Evolutionary conservation across 2,888 invertebrate species (phyloP).

Genomic region (Cryptosula pallasiana): DNA sequence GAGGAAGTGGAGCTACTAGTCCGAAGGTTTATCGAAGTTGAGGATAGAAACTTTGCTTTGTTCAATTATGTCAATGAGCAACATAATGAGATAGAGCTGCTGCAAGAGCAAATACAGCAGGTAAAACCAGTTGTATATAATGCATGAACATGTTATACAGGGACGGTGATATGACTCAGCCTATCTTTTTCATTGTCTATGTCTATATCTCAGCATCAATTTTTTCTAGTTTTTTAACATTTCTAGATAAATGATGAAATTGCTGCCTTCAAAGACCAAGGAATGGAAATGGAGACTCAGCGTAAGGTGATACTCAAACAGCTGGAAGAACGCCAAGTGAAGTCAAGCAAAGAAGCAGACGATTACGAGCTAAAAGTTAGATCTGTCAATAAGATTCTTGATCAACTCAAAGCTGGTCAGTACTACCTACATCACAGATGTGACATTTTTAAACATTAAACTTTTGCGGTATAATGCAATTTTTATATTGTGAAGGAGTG

Average conservation of each 20-base stretch:
- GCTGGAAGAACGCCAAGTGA: constrained; percentile 43
- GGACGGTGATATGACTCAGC: no score
- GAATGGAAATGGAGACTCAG: constrained; percentile 47
- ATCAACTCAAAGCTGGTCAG: constrained; percentile 54
- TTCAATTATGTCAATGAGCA: constrained; percentile 86
- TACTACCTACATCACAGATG: no score
- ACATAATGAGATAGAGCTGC: constrained; percentile 59
- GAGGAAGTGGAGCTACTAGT: constrained; percentile 59
- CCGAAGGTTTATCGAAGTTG: constrained; percentile 70
- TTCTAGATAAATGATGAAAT: constrained; percentile 47
- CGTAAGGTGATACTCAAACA: constrained; percentile 44
- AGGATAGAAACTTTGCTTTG: constrained; percentile 84
- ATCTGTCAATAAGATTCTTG: constrained; percentile 51
- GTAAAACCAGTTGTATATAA: constrained; percentile 34
- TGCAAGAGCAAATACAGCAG: constrained; percentile 46
- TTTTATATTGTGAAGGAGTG: no score
- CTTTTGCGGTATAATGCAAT: no score
- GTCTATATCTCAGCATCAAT: no score
- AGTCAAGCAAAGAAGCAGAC: constrained; percentile 39
- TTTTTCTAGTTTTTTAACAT: no score
- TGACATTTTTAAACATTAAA: no score
- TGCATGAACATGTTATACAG: no score
- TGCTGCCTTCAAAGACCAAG: constrained; percentile 45
- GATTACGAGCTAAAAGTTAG: constrained; percentile 46
- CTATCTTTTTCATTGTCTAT: no score